Evolutionary conservation across 1,140 invertebrate genomes (phyloP), one percentile per base, ranked within the genome.

Genomic region (Semibalanus balanoides): DNA sequence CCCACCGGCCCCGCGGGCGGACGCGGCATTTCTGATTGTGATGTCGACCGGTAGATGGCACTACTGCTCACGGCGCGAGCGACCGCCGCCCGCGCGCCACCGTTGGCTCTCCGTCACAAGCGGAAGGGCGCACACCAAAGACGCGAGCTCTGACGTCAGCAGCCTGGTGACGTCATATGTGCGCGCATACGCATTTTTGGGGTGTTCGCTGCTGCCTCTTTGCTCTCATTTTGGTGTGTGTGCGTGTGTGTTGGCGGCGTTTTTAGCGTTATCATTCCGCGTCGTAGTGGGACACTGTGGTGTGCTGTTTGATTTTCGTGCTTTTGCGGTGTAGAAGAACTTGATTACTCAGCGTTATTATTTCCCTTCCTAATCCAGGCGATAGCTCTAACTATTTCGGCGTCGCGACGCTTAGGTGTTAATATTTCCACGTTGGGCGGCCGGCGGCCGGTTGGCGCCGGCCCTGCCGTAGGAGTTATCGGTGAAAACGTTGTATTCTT

Each of bases 291-390:
- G 51, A 64, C 9, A 64, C 51, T 64, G 51, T 64, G 51, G 51
- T 64, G 51, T 64, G 51, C 51, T 64, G 51, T 64, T 64, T 64
- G 51, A 64, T 64, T 64, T 64, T 64, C 51, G 51, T 64, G 51
- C 51, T 64, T 64, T 64, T 64, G 51, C 51, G 51, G 51, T 64
- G 51, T 64, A 64, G 51, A 64, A 64, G 51, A 22, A 64, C 51
- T 64, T 64, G 51, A 64, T 64, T 64, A 64, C 51, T 64, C 51
- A 64, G 51, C 51, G 51, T 64, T 64, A 64, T 64, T 64, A 64
- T 64, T 64, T 64, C 51, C 51, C 51, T 64, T 64, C 51, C 51
- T 64, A 64, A 64, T 64, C 51, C 22, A 64, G 51, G 51, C 11
- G 51, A 64, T 64, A 64, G 51, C 51, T 40, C 35, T 64, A 64